Conservation (phyloP, 2,113 vertebrate species). For the Oreochromis niloticus region DNA sequence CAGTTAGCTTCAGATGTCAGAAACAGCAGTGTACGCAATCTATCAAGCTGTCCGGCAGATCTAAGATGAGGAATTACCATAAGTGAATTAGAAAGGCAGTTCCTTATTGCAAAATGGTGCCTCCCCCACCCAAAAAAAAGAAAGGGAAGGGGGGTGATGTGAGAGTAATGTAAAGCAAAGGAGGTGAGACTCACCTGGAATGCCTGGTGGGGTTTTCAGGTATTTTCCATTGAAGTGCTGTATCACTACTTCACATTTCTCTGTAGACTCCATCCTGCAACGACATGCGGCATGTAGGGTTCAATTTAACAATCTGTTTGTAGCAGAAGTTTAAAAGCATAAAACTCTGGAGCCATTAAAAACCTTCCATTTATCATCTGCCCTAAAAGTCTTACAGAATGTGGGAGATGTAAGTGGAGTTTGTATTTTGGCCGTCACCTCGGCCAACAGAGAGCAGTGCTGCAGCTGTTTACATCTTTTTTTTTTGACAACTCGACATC, state of each 20-base stretch:
- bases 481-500: background rate
- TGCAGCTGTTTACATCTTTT: background rate
- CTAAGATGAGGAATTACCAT: slow-evolving; percentile 37
- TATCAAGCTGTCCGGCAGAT: slow-evolving; percentile 33
- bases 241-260: slow-evolving; percentile 72
- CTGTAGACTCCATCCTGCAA: slow-evolving; percentile 71
- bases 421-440: background rate
- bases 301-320: background rate
- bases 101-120: slow-evolving; percentile 1
- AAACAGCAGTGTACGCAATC: slow-evolving; percentile 40
- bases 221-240: slow-evolving; percentile 73
- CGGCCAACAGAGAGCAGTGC: background rate
- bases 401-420: background rate
- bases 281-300: background rate
- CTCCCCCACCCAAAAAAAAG: background rate
- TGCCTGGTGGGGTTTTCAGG: slow-evolving; percentile 72
- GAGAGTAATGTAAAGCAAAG: background rate
- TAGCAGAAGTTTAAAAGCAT: background rate
- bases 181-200: slow-evolving; percentile 59
- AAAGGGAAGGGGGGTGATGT: background rate
- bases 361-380: background rate
- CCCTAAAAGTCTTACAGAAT: background rate
- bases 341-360: background rate
- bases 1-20: slow-evolving; percentile 47
- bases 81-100: slow-evolving; percentile 39